Evolutionary conservation across 2,113 vertebrate species (phyloP).

Genomic region (Chionodraco myersi): DNA sequence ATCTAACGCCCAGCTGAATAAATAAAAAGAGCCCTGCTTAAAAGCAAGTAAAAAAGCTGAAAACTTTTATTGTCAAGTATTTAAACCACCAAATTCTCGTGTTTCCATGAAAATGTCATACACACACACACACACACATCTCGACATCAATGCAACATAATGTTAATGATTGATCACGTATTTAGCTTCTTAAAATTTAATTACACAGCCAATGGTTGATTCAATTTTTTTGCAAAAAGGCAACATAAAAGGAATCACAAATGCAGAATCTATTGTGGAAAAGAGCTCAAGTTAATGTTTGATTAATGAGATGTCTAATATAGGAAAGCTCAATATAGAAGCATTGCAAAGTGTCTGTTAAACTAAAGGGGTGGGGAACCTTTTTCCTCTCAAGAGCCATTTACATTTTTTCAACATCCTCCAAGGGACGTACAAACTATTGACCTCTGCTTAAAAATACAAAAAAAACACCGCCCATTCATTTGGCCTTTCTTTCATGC

Average conservation of each 20-base stretch:
- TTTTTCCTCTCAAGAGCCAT: no score
- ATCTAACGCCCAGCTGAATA: conserved; percentile 41
- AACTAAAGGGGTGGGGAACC: not conserved
- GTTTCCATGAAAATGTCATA: not conserved
- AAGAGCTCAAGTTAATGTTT: conserved; percentile 1
- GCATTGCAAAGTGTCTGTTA: not conserved
- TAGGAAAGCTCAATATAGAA: not conserved
- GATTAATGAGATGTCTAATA: conserved; percentile 4
- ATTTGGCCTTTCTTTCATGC: no score
- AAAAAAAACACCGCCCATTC: no score
- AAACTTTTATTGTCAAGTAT: conserved; percentile 15
- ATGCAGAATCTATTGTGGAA: not conserved
- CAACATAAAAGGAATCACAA: not conserved
- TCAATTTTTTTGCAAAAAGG: not conserved
- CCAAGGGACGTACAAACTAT: no score
- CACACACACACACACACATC: no score
- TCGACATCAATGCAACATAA: not conserved
- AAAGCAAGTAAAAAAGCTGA: conserved; percentile 31
- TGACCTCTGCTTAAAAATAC: no score
- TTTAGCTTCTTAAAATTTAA: not conserved
- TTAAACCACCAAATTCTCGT: not conserved
- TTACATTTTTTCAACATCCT: no score
- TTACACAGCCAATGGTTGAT: not conserved
- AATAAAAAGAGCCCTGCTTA: conserved; percentile 7
- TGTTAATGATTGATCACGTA: not conserved